These are phyloP conservation scores for Charaxes varanes DNA, from an alignment of 1,140 invertebrate species.

Conservation along the genomic window DNA sequence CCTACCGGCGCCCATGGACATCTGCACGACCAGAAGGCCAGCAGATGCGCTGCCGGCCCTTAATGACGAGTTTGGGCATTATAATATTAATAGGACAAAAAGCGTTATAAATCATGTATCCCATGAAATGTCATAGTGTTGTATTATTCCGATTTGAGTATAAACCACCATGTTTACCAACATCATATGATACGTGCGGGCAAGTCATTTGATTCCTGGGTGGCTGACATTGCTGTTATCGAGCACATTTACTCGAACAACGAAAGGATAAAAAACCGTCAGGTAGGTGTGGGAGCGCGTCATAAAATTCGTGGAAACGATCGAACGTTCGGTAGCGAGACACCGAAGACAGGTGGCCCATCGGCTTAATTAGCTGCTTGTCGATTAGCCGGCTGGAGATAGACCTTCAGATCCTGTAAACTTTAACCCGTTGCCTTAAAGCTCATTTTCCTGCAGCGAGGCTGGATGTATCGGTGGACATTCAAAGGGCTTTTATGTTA, in stretches of 20 bases:
- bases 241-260: neutral
- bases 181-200: too few species aligned
- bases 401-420: neutral
- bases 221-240: too few species aligned
- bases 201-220: too few species aligned
- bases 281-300: conserved; percentile 5
- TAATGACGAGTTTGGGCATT: too few species aligned
- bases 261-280: neutral
- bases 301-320: conserved; percentile 6
- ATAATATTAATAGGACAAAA: too few species aligned
- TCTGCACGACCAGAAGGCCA: too few species aligned
- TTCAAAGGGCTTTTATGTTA: conserved; percentile 9
- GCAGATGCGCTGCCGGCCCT: too few species aligned
- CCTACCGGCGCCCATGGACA: too few species aligned
- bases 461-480: neutral
- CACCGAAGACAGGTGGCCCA: conserved; percentile 7
- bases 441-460: neutral
- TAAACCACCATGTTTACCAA: too few species aligned
- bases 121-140: too few species aligned
- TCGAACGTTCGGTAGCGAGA: conserved; percentile 4
- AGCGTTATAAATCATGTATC: too few species aligned
- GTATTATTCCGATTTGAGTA: too few species aligned
- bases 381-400: neutral
- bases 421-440: neutral
- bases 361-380: conserved; percentile 8